phyloP scores from a whole-genome alignment of 2,797 vertebrate genomes.

The Peromyscus melanophrys region DNA sequence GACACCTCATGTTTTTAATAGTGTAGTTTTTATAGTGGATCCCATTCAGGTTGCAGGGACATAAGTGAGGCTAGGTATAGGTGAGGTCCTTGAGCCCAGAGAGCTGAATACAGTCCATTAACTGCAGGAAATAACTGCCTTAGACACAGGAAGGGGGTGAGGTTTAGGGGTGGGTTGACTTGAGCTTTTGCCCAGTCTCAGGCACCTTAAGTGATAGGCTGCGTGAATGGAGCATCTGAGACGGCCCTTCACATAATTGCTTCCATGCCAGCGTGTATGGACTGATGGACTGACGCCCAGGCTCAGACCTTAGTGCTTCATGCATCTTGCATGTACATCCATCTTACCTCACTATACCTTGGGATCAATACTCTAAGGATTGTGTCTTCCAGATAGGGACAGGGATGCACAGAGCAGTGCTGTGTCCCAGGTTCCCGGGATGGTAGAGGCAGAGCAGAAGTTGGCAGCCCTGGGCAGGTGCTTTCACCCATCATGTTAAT shows the following conservation, averaged over 20 bases:
- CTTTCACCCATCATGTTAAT: fast-evolving
- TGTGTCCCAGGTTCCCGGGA: not conserved
- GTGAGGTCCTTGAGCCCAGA: not conserved
- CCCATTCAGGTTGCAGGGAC: no score
- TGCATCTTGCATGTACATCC: fast-evolving
- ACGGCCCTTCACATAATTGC: fast-evolving
- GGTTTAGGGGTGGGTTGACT: not conserved
- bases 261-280: fast-evolving
- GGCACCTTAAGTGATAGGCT: not conserved
- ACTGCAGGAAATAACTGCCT: not conserved
- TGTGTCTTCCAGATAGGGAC: not conserved
- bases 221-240: fast-evolving
- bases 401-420: fast-evolving
- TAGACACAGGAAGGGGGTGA: fast-evolving
- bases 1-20: not conserved
- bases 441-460: not conserved
- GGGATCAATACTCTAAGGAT: not conserved
- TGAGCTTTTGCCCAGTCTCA: not conserved
- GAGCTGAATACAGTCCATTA: not conserved
- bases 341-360: fast-evolving
- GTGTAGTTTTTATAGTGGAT: no score
- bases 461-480: no score
- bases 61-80: no score
- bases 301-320: not conserved
- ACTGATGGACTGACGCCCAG: not conserved